Conservation (phyloP, 2,888 invertebrate species). For the Pterobdella sp. region DNA sequence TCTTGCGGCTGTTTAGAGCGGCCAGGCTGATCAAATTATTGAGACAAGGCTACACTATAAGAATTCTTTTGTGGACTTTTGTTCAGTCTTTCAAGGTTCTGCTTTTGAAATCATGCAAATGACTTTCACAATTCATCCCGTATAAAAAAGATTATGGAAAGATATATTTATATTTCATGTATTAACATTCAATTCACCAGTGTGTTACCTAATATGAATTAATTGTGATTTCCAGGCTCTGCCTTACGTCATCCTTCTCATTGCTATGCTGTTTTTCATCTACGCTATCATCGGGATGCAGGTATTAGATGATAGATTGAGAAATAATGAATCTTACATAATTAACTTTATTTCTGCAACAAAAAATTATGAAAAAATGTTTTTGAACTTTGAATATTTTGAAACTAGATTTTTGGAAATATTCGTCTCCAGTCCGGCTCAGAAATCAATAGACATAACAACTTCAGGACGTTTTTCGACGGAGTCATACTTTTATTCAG, state of each 20-base stretch:
- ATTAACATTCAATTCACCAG: background rate
- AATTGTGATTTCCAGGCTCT: slow-evolving; percentile 64
- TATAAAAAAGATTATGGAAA: background rate
- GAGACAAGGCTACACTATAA: slow-evolving; percentile 97
- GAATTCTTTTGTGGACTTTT: slow-evolving; percentile 98
- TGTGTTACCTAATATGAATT: background rate
- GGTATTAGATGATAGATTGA: slow-evolving; percentile 39
- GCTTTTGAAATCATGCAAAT: too few relatives aligned
- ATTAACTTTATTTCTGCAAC: too few relatives aligned
- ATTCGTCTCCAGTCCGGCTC: slow-evolving; percentile 84
- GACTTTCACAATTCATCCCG: background rate
- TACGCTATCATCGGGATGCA: slow-evolving; percentile 99
- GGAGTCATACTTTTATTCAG: slow-evolving; percentile 98
- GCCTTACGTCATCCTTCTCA: slow-evolving; percentile 99
- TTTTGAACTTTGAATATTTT: too few relatives aligned
- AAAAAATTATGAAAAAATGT: too few relatives aligned
- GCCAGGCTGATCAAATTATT: slow-evolving; percentile 97
- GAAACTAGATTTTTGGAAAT: slow-evolving; percentile 89
- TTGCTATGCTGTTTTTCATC: slow-evolving; percentile 99
- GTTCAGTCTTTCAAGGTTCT: slow-evolving; percentile 95
- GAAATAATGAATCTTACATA: background rate
- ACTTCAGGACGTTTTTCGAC: slow-evolving; percentile 98
- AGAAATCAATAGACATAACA: slow-evolving; percentile 97
- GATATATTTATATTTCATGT: background rate
- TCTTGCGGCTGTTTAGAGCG: slow-evolving; percentile 95